Conservation (phyloP, 2,113 vertebrate genomes). For the Monarcha castaneiventris region DNA sequence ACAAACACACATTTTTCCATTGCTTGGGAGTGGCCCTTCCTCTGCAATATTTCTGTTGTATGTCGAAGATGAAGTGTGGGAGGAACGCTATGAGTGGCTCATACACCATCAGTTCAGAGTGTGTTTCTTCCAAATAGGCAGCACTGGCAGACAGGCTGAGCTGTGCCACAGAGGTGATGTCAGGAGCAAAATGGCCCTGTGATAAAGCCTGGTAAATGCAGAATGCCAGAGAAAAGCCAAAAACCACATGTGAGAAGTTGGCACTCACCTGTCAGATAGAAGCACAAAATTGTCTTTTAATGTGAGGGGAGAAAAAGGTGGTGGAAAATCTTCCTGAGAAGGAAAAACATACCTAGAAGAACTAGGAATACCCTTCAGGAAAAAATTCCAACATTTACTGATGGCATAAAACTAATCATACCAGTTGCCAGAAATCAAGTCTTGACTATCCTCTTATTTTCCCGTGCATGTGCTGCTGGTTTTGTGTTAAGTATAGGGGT, state of each 20-base stretch:
- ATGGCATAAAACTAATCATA: background rate
- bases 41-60: background rate
- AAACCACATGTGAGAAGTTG: background rate
- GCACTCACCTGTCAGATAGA: background rate
- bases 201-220: background rate
- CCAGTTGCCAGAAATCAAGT: slow-evolving; percentile 12
- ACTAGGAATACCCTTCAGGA: background rate
- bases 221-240: background rate
- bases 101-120: accelerated
- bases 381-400: background rate
- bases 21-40: background rate
- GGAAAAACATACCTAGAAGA: background rate
- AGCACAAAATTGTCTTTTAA: background rate
- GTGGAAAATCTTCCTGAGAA: background rate
- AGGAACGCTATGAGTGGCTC: background rate
- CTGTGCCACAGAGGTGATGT: background rate
- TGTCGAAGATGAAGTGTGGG: background rate
- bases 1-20: background rate
- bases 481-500: slow-evolving; percentile 25
- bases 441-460: background rate
- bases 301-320: background rate
- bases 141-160: background rate
- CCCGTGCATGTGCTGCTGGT: background rate
- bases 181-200: background rate
- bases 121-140: background rate